Conservation (phyloP, 2,888 invertebrate species). For the Hypena proboscidalis region DNA sequence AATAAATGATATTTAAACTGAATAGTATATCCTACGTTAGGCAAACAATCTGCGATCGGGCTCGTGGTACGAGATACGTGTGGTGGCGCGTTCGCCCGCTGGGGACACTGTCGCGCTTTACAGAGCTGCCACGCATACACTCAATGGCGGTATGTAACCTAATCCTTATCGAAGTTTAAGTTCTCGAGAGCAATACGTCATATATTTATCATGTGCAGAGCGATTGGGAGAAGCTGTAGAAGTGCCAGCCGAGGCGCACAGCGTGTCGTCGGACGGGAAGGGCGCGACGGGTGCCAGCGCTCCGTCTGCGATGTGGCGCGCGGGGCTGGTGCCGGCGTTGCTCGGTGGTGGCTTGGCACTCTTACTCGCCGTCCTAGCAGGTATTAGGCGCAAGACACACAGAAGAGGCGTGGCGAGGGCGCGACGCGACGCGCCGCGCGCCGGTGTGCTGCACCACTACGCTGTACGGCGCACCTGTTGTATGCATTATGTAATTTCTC, state of each 20-base stretch:
- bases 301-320: constrained; percentile 38
- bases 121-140: constrained; percentile 81
- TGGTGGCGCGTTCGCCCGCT: constrained; percentile 81
- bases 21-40: constrained; percentile 35
- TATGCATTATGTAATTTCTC: too few relatives aligned
- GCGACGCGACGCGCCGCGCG: neutral
- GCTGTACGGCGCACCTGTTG: too few relatives aligned
- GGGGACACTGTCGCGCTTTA: constrained; percentile 83
- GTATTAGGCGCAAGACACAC: constrained; percentile 14
- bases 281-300: constrained; percentile 24
- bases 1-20: neutral
- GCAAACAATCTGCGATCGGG: constrained; percentile 80
- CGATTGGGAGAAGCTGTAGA: constrained; percentile 61
- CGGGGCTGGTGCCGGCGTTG: constrained; percentile 49
- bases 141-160: constrained; percentile 70
- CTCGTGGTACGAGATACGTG: constrained; percentile 85
- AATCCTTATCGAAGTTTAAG: neutral
- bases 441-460: constrained; percentile 32
- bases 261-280: constrained; percentile 31
- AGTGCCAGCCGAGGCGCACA: constrained; percentile 40
- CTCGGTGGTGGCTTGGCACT: constrained; percentile 51
- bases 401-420: constrained; percentile 10
- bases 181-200: neutral
- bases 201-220: constrained; percentile 41
- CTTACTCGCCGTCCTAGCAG: constrained; percentile 46